Evolutionary conservation across 2,113 vertebrate genomes (phyloP).

Genomic region (Festucalex cinctus): DNA sequence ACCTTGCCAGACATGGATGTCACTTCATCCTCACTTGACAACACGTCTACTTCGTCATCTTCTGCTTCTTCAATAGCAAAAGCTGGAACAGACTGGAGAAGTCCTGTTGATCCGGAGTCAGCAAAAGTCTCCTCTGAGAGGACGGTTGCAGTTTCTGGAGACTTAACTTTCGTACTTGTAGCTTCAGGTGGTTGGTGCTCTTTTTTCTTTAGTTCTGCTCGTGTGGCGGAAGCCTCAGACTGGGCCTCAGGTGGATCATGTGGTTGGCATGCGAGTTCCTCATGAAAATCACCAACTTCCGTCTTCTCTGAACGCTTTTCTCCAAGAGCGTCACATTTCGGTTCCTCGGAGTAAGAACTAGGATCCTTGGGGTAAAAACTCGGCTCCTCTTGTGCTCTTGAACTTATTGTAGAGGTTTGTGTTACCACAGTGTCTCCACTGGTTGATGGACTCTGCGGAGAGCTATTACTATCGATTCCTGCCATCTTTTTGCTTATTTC

Average conservation of each 20-base stretch:
- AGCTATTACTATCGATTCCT: neutral
- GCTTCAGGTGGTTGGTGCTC: slow-evolving; percentile 3
- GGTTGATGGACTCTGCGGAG: slow-evolving; percentile 1
- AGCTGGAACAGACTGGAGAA: slow-evolving; percentile 26
- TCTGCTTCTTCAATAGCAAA: slow-evolving; percentile 41
- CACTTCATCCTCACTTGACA: slow-evolving; percentile 12
- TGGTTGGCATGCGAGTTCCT: neutral
- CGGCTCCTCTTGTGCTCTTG: slow-evolving; percentile 1
- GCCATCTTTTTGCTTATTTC: neutral
- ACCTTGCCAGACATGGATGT: slow-evolving; percentile 52
- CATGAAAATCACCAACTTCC: neutral
- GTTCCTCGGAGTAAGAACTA: slow-evolving; percentile 11
- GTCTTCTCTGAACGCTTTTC: neutral
- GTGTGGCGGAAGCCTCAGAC: neutral
- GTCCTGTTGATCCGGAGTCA: slow-evolving; percentile 32
- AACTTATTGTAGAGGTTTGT: slow-evolving; percentile 12
- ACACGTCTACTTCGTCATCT: slow-evolving; percentile 9
- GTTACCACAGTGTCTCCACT: neutral
- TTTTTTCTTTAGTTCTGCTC: slow-evolving; percentile 26
- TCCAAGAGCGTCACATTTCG: neutral
- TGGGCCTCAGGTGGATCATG: neutral
- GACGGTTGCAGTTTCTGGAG: slow-evolving; percentile 9
- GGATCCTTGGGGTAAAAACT: too few relatives aligned
- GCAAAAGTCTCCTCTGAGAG: slow-evolving; percentile 26
- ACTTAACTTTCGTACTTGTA: neutral